Evolutionary conservation across 2,113 vertebrate genomes (phyloP), one percentile per base, ranked within the genome.

Genomic region (Equus quagga): DNA sequence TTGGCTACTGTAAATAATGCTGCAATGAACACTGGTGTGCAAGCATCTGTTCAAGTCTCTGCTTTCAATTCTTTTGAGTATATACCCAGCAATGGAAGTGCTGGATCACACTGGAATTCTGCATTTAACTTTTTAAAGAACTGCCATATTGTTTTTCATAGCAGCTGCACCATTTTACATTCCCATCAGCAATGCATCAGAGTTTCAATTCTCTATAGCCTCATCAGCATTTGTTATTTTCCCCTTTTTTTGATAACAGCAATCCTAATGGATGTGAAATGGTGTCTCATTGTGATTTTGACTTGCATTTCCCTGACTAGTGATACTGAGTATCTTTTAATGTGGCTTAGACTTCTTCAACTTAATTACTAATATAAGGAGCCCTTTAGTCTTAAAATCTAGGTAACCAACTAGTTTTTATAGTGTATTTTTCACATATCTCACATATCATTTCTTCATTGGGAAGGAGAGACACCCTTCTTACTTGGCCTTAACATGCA

Each of bases 311-410:
- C 46, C 49, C 46, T 73, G 82, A 87, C 36, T 95, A 87, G 54
- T 46, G 21, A 87, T 56, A 65, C 2, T 65, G 51, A 60, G 6
- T 21, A 64, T 36, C 44, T 72, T 80, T 51, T 54, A 54, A 31
- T 73, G 64, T 67, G 46, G 49, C n/a, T 56, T 26, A 54, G 44
- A 54, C 36, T 88, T 87, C 95, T 65, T 24, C 82, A 78, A 67
- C 51, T 92, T 96, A 56, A 85, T 56, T 91, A 91, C 80, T 86
- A 56, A 91, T 41, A 73, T 49, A 72, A 72, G 33, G 87, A 65
- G 21, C 79, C 76, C 31, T 64, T 81, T 81, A 56, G 36, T 31
- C 31, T 76, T 82, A 96, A 87, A 82, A 90, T 51, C 41, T 86
- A 91, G 14, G 60, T 24, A 70, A 80, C n/a, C 36, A 97, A 23